Evolutionary conservation across 2,797 vertebrate genomes (phyloP), one percentile per base, ranked within the genome.

Genomic region (Gastrophryne carolinensis): DNA sequence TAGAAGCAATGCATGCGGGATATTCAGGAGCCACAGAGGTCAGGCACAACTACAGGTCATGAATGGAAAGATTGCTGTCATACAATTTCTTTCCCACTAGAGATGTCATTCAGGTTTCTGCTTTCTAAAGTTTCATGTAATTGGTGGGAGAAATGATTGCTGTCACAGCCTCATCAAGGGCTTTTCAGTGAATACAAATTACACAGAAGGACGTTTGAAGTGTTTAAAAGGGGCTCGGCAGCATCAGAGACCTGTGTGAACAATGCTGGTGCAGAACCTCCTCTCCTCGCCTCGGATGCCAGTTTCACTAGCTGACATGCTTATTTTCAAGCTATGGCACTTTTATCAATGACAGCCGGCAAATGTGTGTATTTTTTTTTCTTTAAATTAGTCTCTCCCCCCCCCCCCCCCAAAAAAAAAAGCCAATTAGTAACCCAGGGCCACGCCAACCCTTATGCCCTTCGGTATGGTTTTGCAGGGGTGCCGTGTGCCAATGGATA

Each of bases 131-230:
- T 71, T 71, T 71, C 68, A 49, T 71, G 12, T 71, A 71, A 71
- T 71, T 58, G 50, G 60, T 23, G 4, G 52, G 15, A 65, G 44
- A 63, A 53, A 57, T 65, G 35, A 65, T 44, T 21, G 7, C 71
- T 23, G 24, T 61, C 64, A 67, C 10, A 39, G 27, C 49, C 56
- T 37, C 6, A 1, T 74, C 9, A 74, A 70, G 75, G 5, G 4
- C 47, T 56, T 73, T 57, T 73, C 81, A 65, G 75, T 71, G 63
- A 86, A 86, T 86, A 79, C 17, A 75, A 17, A 23, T 13, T 73
- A 23, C 34, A 74, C 73, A 78, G 78, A 73, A 21, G 49, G 74
- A 66, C 24, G 29, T 71, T 72, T 53, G 24, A 62, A 52, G 49
- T 29, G 23, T 62, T 73, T 34, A 41, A 27, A 63, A 49, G 4